A percentile compares a stretch with the other conserved stretches of the same genome.
Conservation (phyloP, 2,888 invertebrate species). For the Aphelenchoides bicaudatus region DNA sequence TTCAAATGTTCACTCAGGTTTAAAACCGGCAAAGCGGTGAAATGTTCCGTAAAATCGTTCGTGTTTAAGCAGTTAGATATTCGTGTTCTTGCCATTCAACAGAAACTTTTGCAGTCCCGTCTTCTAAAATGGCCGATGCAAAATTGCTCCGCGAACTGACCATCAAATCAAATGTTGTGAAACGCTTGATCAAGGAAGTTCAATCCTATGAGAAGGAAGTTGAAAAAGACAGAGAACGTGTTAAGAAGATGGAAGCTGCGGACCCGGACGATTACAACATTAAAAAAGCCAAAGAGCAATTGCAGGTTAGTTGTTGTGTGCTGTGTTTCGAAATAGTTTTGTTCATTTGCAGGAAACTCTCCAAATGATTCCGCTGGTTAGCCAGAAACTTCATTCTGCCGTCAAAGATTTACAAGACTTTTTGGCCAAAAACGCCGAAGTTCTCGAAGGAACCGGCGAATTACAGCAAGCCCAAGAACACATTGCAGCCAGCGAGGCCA, state of each 20-base stretch:
- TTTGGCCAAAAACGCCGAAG: slow-evolving; percentile 23
- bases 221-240: slow-evolving; percentile 24
- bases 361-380: slow-evolving; percentile 26
- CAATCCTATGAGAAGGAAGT: slow-evolving; percentile 28
- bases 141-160: slow-evolving; percentile 29
- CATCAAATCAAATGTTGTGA: slow-evolving; percentile 29
- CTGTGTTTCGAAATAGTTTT: slow-evolving; percentile 7
- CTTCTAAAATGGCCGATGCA: slow-evolving; percentile 25
- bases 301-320: slow-evolving; percentile 21
- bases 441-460: slow-evolving; percentile 18
- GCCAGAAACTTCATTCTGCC: slow-evolving; percentile 16
- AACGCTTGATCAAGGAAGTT: slow-evolving; percentile 29
- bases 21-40: background rate
- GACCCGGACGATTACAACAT: slow-evolving; percentile 27
- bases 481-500: background rate
- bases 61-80: too few relatives aligned
- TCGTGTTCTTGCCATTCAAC: too few relatives aligned
- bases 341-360: slow-evolving; percentile 27
- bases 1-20: background rate
- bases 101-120: too few relatives aligned
- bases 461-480: slow-evolving; percentile 20
- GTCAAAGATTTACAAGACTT: slow-evolving; percentile 25
- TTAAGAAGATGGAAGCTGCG: slow-evolving; percentile 21
- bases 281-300: slow-evolving; percentile 24
- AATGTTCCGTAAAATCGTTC: too few relatives aligned